Evolutionary conservation across 37 sponge, comb jelly and placozoan genomes (phyloP).

Genomic region (Amphimedon queenslandica): DNA sequence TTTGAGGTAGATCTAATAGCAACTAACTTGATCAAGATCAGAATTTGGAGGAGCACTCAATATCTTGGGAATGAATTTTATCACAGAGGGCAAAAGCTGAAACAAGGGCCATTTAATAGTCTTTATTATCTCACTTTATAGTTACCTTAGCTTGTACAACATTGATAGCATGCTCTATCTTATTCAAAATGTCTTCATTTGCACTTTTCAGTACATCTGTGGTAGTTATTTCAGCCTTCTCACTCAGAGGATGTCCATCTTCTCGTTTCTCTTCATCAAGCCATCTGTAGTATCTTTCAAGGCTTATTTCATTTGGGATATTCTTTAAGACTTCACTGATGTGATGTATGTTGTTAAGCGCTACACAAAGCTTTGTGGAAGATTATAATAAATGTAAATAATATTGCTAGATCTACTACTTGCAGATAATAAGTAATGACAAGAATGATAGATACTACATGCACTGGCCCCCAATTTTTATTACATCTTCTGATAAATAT

Average conservation of each 20-base stretch:
- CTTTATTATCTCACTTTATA: too few relatives aligned
- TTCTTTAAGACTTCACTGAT: not conserved
- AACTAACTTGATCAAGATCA: not conserved
- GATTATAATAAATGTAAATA: too few relatives aligned
- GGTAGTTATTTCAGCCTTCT: slow-evolving; percentile 9
- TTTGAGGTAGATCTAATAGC: too few relatives aligned
- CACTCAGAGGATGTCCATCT: not conserved
- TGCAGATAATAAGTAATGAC: not conserved
- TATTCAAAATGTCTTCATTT: slow-evolving; percentile 39
- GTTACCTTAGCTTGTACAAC: not conserved
- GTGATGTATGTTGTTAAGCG: slow-evolving; percentile 51
- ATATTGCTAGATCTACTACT: too few relatives aligned
- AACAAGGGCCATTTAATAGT: too few relatives aligned
- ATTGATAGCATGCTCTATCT: slow-evolving; percentile 4
- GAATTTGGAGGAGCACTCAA: not conserved
- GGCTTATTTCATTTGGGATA: slow-evolving; percentile 11
- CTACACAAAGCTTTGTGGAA: slow-evolving; percentile 35
- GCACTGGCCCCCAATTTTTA: not conserved
- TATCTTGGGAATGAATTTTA: not conserved
- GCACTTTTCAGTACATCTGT: slow-evolving; percentile 17
- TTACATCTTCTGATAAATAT: not conserved
- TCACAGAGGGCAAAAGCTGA: not conserved
- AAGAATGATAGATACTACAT: not conserved
- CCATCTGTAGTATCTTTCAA: slow-evolving; percentile 19
- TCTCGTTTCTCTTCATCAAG: not conserved